Percentiles rank a stretch among this genome's conserved stretches.
phyloP scores from a whole-genome alignment of 2,797 vertebrate genomes.

The Salmo trutta region DNA sequence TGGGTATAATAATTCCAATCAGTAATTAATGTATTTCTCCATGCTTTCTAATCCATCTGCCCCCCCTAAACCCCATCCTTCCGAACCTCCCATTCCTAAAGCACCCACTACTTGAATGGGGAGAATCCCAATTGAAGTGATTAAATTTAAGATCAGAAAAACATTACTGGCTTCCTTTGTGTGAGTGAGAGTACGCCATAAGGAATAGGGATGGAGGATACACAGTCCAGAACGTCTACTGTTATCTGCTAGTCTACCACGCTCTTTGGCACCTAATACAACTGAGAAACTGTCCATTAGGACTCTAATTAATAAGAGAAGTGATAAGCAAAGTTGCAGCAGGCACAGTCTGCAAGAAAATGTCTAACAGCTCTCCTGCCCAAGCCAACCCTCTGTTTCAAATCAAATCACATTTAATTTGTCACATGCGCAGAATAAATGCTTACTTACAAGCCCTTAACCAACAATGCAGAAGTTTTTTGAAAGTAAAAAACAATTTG shows the following conservation, averaged over 20 bases:
- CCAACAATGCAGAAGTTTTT: no score
- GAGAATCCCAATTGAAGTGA: no score
- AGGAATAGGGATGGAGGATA: background rate
- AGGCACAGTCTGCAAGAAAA: no score
- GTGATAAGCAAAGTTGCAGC: background rate
- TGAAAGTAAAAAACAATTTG: no score
- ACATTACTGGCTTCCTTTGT: background rate
- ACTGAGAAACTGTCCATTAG: background rate
- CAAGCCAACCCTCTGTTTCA: no score
- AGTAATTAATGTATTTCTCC: background rate
- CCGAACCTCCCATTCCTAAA: background rate
- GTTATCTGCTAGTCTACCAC: background rate
- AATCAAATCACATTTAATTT: no score
- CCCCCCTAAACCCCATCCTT: background rate
- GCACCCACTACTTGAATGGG: background rate
- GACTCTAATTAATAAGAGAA: background rate
- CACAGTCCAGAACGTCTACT: background rate
- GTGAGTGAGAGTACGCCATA: background rate
- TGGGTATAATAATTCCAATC: conserved; percentile 1
- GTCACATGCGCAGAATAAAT: no score
- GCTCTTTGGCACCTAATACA: background rate
- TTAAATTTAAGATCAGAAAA: background rate
- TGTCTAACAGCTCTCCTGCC: no score
- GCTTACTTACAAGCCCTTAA: no score
- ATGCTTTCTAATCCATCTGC: background rate